Base-by-base conservation (phyloP, 92 coral and sea anemone species). In the Epizoanthus illoricatus region DNA sequence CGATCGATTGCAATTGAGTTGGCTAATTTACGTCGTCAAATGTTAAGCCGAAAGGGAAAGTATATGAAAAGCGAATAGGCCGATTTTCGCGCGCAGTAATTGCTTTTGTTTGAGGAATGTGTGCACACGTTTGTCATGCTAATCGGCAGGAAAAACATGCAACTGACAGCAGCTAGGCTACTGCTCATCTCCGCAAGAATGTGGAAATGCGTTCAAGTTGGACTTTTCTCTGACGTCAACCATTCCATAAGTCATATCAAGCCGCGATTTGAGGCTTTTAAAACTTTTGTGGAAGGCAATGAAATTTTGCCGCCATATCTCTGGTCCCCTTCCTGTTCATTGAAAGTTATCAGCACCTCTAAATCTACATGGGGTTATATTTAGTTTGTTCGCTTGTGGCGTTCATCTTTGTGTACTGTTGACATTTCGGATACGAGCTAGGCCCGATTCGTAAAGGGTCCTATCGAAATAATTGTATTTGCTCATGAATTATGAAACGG, bases 401-500 rank as follows among this genome's bases (percentile, higher is more conserved):
- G 75, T 88, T 87, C 91, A 92, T 89, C 90, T 88, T 74, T 81
- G 88, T 59, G 36, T 84, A 63, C 87, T 93, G 91, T 93, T 93
- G 94, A 93, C 97, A 86, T 87, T 91, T 71, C 82, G 88, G 92
- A 93, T 89, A 82, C 93, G 88, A 91, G 92, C 86, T 93, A 91
- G 97, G 94, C 68, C 86, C 90, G 87, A 93, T 75, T 88, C 91
- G 75, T 89, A 91, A 91, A 93, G 94, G 80, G 92, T 84, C 92
- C 97, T 93, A 93, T 93, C 97, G 97, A 81, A 91, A 93, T 93
- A 93, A 93, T 91, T 93, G 91, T 93, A 88, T 93, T 93, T 93
- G 97, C 94, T 86, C 97, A 93, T 93, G 92, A 93, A 93, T 93
- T 89, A 93, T 93, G 97, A 93, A 93, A 93, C 97, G 97, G 97